A percentile compares a stretch with the other conserved stretches of the same genome.
Conservation (phyloP, 1,140 invertebrate genomes). For the Meloidogyne hapla region DNA sequence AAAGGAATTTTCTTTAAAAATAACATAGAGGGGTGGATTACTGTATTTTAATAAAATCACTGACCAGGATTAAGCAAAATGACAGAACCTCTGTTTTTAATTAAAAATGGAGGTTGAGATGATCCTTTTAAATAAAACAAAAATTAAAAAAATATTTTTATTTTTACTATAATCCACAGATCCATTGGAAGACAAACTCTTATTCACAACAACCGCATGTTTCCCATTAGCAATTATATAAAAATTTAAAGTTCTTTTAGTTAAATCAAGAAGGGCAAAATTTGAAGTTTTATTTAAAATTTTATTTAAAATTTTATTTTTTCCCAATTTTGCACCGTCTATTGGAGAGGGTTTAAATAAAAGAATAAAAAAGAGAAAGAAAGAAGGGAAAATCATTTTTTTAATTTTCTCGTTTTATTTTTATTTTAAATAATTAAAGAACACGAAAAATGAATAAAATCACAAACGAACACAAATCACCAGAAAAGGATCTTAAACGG, state of each 20-base stretch:
- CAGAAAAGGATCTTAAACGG: background rate
- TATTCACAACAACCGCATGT: conserved; percentile 38
- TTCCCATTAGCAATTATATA: conserved; percentile 50
- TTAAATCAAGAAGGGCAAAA: conserved; percentile 24
- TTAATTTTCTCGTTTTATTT: no score
- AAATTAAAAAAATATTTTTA: background rate
- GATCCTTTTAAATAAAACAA: conserved; percentile 6
- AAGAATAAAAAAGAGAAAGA: background rate
- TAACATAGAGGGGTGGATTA: background rate
- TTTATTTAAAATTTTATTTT: background rate
- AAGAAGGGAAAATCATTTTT: background rate
- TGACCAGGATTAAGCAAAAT: conserved; percentile 19
- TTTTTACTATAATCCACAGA: background rate
- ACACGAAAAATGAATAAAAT: no score
- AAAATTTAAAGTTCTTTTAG: conserved; percentile 38
- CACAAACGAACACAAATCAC: no score
- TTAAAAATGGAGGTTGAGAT: conserved; percentile 27
- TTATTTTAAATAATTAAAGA: no score
- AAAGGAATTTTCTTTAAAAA: conserved; percentile 2
- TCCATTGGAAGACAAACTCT: conserved; percentile 9
- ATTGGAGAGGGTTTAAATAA: background rate
- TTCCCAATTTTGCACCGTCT: conserved; percentile 10
- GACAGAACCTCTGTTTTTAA: conserved; percentile 33
- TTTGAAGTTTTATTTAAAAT: background rate
- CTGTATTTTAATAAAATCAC: background rate